phyloP scores from a whole-genome alignment of 2,113 vertebrate genomes.

The Zosterops borbonicus region DNA sequence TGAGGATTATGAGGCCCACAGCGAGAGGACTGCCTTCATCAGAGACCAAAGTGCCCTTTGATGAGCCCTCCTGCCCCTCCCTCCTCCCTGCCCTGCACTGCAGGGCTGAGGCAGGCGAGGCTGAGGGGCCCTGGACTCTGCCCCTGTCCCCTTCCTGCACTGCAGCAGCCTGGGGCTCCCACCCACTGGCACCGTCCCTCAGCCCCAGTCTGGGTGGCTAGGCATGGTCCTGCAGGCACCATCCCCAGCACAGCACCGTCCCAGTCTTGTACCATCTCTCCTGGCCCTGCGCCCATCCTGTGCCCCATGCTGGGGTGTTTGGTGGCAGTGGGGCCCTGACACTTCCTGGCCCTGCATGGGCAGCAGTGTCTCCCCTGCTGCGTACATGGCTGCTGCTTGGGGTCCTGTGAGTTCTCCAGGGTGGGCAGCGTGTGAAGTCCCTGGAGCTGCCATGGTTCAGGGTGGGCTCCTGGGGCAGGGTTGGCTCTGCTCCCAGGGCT shows the following conservation, averaged over 20 bases:
- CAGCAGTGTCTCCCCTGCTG: background rate
- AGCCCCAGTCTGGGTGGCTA: background rate
- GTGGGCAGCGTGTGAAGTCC: background rate
- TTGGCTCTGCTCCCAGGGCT: background rate
- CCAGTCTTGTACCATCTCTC: background rate
- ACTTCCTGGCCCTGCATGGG: background rate
- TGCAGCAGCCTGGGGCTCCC: background rate
- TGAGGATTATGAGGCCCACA: conserved; percentile 86
- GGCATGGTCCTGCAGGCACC: background rate
- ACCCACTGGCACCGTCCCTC: background rate
- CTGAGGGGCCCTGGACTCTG: conserved; percentile 45
- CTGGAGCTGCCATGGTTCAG: background rate
- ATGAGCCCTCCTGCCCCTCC: conserved; percentile 68
- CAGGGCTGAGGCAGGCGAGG: background rate
- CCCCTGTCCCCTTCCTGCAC: background rate
- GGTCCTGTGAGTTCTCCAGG: accelerated
- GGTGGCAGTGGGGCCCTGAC: background rate
- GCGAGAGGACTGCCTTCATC: conserved; percentile 98
- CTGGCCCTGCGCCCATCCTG: background rate
- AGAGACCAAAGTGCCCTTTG: conserved; percentile 99
- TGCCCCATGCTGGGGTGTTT: accelerated
- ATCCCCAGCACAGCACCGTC: background rate
- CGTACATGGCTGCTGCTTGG: background rate
- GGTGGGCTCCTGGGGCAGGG: background rate
- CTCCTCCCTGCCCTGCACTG: background rate